Percentiles rank a stretch among this genome's conserved stretches.
Conservation (phyloP, 2,797 vertebrate species). For the Falco columbarius region DNA sequence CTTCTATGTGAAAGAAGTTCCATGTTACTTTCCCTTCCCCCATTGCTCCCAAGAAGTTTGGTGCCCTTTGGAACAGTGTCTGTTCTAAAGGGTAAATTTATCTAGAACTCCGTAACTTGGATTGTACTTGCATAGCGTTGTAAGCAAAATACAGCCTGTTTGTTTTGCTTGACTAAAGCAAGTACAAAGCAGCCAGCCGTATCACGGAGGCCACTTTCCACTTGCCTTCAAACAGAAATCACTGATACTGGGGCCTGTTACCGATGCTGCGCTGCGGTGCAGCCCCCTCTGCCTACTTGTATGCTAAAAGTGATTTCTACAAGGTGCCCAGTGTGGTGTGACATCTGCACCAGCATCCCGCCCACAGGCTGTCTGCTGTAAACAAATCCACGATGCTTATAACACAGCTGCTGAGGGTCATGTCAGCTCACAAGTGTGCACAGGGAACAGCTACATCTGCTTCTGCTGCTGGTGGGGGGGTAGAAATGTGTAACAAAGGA, state of each 20-base stretch:
- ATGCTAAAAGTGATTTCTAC: not conserved
- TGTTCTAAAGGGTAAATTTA: not conserved
- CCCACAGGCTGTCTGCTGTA: not conserved
- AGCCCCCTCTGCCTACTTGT: not conserved
- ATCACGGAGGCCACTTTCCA: not conserved
- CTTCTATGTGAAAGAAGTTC: not conserved
- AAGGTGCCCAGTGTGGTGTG: not conserved
- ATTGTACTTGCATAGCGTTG: not conserved
- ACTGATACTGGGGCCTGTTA: too few relatives aligned
- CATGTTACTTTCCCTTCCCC: not conserved
- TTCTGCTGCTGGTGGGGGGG: not conserved
- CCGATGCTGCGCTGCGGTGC: not conserved
- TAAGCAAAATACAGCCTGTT: not conserved
- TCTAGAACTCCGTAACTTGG: not conserved
- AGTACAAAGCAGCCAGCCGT: not conserved
- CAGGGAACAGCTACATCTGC: not conserved
- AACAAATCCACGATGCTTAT: fast-evolving
- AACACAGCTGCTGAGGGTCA: not conserved
- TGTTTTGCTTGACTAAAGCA: not conserved
- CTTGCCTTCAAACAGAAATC: not conserved
- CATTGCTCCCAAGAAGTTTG: too few relatives aligned
- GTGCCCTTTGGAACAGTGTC: not conserved
- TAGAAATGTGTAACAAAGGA: fast-evolving
- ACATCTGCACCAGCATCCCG: not conserved
- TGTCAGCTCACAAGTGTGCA: not conserved